A percentile compares a stretch with the other conserved stretches of the same genome.
phyloP scores from a whole-genome alignment of 2,113 vertebrate genomes.

The Oceanodroma tethys region DNA sequence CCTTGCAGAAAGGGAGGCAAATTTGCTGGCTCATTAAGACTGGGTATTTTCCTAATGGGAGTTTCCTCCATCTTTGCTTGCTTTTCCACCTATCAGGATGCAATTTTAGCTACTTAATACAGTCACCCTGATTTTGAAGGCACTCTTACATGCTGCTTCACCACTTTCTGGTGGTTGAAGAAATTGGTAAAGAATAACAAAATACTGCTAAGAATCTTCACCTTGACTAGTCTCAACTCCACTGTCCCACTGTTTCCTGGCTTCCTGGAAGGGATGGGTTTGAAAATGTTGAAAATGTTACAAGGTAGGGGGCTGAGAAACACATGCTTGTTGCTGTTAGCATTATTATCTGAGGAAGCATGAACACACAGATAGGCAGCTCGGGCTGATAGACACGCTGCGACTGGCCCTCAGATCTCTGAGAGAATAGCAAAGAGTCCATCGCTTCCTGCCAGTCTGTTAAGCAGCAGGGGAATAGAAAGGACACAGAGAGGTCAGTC shows the following conservation, averaged over 20 bases:
- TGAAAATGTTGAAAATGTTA: background rate
- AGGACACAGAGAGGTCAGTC: conserved; percentile 30
- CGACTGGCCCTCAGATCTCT: background rate
- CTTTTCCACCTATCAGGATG: background rate
- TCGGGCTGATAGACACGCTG: background rate
- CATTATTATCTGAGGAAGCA: background rate
- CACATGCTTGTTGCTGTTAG: background rate
- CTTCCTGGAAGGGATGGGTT: background rate
- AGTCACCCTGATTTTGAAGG: background rate
- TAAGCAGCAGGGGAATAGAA: conserved; percentile 50
- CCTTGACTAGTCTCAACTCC: background rate
- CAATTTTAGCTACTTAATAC: background rate
- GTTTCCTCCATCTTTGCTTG: background rate
- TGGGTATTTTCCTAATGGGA: background rate
- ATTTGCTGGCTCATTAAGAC: background rate
- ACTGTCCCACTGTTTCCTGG: background rate
- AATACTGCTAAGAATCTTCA: background rate
- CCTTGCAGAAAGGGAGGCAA: background rate
- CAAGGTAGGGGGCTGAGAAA: background rate
- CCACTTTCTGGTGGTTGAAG: background rate
- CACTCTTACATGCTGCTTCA: background rate
- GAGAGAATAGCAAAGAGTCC: conserved; percentile 33
- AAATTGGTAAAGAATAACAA: background rate
- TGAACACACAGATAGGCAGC: background rate
- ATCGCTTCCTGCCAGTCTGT: conserved; percentile 16